Evolutionary conservation across 2,888 invertebrate species (phyloP), one percentile per base, ranked within the genome.

Genomic region (Oligia latruncula): DNA sequence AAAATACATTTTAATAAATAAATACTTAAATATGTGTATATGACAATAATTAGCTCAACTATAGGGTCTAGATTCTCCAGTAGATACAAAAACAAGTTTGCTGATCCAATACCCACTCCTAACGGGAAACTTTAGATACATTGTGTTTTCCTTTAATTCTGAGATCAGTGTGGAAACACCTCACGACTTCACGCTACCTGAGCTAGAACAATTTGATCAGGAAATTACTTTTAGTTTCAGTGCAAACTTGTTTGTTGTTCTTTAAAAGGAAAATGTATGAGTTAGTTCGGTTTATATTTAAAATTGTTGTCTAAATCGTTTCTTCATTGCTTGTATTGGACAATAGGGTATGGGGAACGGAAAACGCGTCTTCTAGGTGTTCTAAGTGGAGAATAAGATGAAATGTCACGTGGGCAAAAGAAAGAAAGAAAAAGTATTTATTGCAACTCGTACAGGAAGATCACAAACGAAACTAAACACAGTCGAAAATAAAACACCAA

Each of bases 171-270:
- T 52, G n/a, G 40, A 49, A 77, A 77, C 72, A 74, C 74, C 82
- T 71, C 79, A 52, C 82, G 74, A 70, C 78, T 71, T 66, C 43
- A 35, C 65, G 64, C 77, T 80, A 78, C 76, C 80, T 81, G 15
- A 76, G 67, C 81, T 76, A 76, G 73, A 77, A 83, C 83, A 83
- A 86, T 84, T 84, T 81, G 67, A 86, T 71, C 84, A 60, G 70
- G 81, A 86, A 86, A 86, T 86, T 86, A 81, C 86, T 86, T 86
- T 82, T 84, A 76, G 82, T 79, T 84, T 71, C 70, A 74, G 64
- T 74, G 60, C 58, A 43, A 71, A 77, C 71, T 78, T 74, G 72
- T 85, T 81, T 81, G 60, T 79, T 85, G 66, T 83, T 83, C 74
- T 81, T 66, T 68, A 49, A 81, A 73, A 74, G 81, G 71, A 80